phyloP scores from a whole-genome alignment of 2,888 invertebrate genomes.

The Stramonita haemastoma region DNA sequence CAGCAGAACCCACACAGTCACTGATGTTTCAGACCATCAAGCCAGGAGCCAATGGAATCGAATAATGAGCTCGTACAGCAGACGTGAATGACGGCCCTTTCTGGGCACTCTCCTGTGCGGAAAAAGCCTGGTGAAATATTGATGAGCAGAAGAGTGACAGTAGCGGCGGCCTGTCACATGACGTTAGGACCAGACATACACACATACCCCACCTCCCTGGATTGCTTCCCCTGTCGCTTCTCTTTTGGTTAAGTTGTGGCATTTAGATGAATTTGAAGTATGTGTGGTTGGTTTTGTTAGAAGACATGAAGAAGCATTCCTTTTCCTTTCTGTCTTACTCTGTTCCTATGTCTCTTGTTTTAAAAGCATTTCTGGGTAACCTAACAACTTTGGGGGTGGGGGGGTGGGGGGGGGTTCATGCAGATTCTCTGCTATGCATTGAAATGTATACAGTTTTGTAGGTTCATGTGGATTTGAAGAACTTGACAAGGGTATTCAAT shows the following conservation, averaged over 20 bases:
- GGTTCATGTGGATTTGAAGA: no score
- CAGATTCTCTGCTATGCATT: no score
- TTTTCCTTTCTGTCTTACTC: no score
- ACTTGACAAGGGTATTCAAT: no score
- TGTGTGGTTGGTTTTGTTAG: no score
- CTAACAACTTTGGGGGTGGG: no score
- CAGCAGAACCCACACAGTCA: neutral
- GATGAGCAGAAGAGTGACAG: slow-evolving; percentile 38
- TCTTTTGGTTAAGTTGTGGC: neutral
- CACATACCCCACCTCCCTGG: slow-evolving; percentile 1
- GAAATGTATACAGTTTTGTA: no score
- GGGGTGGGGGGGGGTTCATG: no score
- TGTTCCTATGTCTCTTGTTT: no score
- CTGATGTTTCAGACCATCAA: neutral
- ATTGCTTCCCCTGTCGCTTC: neutral
- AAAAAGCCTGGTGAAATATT: slow-evolving; percentile 41
- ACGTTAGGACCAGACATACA: slow-evolving; percentile 31
- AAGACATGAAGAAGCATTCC: no score
- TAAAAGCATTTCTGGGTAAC: no score
- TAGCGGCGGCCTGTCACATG: slow-evolving; percentile 36
- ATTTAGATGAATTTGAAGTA: neutral
- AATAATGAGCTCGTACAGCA: slow-evolving; percentile 33
- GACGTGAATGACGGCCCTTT: slow-evolving; percentile 34
- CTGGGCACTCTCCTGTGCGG: slow-evolving; percentile 24
- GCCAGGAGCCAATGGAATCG: neutral